Percentiles rank a stretch among this genome's conserved stretches.
phyloP scores from a whole-genome alignment of 2,113 vertebrate genomes.

The Puma concolor region DNA sequence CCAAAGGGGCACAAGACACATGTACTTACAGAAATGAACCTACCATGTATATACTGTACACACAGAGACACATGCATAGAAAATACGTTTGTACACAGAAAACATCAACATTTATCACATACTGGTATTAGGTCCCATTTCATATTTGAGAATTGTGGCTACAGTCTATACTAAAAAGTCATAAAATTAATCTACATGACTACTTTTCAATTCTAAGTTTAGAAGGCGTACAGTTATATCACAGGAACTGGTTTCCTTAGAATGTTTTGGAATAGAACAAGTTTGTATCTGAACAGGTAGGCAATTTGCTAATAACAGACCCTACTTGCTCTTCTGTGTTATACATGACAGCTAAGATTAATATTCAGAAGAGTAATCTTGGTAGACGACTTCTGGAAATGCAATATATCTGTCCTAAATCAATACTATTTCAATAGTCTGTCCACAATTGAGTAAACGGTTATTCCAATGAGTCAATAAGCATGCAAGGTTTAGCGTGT shows the following conservation, averaged over 20 bases:
- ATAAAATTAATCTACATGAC: slow-evolving; percentile 60
- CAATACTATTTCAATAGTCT: slow-evolving; percentile 47
- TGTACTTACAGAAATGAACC: slow-evolving; percentile 47
- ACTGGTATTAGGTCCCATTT: slow-evolving; percentile 79
- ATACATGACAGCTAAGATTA: slow-evolving; percentile 63
- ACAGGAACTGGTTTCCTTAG: slow-evolving; percentile 55
- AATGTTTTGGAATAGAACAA: slow-evolving; percentile 14
- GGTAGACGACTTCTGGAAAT: slow-evolving; percentile 44
- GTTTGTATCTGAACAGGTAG: slow-evolving; percentile 35
- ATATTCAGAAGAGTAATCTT: background rate
- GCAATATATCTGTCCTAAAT: slow-evolving; percentile 49
- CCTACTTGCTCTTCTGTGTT: slow-evolving; percentile 47
- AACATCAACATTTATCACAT: slow-evolving; percentile 59
- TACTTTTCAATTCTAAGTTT: slow-evolving; percentile 66
- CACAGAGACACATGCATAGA: slow-evolving; percentile 72
- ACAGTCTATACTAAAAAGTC: slow-evolving; percentile 53
- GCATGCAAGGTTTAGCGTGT: slow-evolving; percentile 61
- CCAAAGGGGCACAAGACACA: slow-evolving; percentile 58
- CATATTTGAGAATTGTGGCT: slow-evolving; percentile 71
- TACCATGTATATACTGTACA: slow-evolving; percentile 25
- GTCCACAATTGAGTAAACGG: slow-evolving; percentile 10
- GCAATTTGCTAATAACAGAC: slow-evolving; percentile 36
- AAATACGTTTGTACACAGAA: slow-evolving; percentile 52
- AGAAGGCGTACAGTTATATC: slow-evolving; percentile 47
- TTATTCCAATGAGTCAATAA: slow-evolving; percentile 43